phyloP scores from a whole-genome alignment of 92 coral and sea anemone species.

The Parazoanthus atlanticus region DNA sequence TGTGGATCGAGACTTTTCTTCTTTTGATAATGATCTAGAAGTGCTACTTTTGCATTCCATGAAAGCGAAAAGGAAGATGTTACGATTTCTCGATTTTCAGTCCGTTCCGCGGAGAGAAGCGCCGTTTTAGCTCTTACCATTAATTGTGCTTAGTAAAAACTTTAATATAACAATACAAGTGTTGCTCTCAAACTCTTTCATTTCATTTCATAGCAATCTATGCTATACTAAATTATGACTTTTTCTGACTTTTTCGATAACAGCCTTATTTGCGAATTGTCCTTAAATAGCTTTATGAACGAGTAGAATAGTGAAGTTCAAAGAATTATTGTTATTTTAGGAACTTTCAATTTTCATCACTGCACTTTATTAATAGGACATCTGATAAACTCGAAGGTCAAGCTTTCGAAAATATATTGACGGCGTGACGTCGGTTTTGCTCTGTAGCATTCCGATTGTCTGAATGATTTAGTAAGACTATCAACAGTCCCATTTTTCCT shows the following conservation, averaged over 20 bases:
- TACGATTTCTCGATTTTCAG: too few relatives aligned
- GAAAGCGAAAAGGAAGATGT: background rate
- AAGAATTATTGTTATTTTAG: background rate
- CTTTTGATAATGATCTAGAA: background rate
- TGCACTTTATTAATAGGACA: background rate
- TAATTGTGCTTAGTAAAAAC: background rate
- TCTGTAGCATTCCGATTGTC: background rate
- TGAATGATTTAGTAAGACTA: background rate
- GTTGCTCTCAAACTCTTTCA: too few relatives aligned
- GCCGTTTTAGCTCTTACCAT: background rate
- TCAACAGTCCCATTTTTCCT: too few relatives aligned
- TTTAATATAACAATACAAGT: too few relatives aligned
- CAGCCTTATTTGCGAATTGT: background rate
- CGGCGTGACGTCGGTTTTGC: background rate
- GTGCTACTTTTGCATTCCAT: background rate
- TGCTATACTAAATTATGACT: too few relatives aligned
- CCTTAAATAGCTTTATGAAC: background rate
- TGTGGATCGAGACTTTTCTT: background rate
- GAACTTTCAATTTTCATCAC: background rate
- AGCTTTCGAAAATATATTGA: background rate
- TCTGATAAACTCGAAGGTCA: too few relatives aligned
- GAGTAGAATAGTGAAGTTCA: background rate
- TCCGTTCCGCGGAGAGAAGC: background rate
- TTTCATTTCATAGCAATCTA: too few relatives aligned
- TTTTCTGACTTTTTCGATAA: background rate